Base-by-base conservation (phyloP, 2,797 vertebrate species). In the Echeneis naucrates region DNA sequence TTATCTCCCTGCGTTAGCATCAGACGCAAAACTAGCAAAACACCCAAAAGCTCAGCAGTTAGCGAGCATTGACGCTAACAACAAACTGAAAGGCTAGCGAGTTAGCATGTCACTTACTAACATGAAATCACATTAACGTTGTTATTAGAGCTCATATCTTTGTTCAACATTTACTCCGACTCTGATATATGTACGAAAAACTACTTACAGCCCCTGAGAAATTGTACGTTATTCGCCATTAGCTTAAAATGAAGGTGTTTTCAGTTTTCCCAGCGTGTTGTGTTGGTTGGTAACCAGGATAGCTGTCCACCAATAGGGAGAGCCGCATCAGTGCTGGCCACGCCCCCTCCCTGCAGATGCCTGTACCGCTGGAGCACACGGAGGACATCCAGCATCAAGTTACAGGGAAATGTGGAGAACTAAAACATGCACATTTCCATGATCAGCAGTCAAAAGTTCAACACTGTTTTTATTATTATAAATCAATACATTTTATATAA, bases 401-500 rank as follows among this genome's bases (percentile, higher is more conserved):
- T n/a, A n/a, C n/a, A n/a, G n/a, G n/a, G n/a, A n/a, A n/a, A n/a
- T n/a, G n/a, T n/a, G n/a, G n/a, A n/a, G n/a, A n/a, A n/a, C n/a
- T n/a, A n/a, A n/a, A n/a, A n/a, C n/a, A n/a, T n/a, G 72, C 23
- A 54, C 6, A 72, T 59, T 61, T 84, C 53, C n/a, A 68, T 68
- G 64, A 72, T 84, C 78, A 86, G 84, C 84, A 84, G 80, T 84
- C 77, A 88, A 92, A 92, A 91, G 87, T 88, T 90, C 87, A 94
- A 94, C 93, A 90, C 91, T 90, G 91, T 90, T 93, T 92, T 95
- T 94, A 94, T 95, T 81, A 89, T 93, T 95, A 94, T 92, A 95
- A 95, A 95, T 90, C 90, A 94, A 91, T 92, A 94, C 92, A 94
- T 93, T 93, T 93, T 89, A 92, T 94, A 94, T 93, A 94, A 74